Evolutionary conservation across 2,113 vertebrate species (phyloP).

Genomic region (Rhynchomys soricoides): DNA sequence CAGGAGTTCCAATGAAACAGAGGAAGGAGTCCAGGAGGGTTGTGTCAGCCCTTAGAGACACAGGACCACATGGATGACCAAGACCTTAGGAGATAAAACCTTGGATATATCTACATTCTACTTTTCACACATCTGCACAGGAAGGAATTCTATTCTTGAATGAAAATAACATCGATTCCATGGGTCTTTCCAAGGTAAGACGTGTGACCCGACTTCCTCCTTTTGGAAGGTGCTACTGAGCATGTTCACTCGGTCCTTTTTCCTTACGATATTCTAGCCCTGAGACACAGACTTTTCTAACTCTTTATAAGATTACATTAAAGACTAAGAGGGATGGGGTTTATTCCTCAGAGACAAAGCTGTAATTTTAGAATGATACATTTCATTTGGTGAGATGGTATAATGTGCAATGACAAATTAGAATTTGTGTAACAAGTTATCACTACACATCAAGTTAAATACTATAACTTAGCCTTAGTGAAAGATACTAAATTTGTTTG

Average conservation of each 20-base stretch:
- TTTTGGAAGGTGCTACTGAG: neutral
- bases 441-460: neutral
- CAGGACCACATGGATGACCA: neutral
- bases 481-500: neutral
- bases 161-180: neutral
- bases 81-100: neutral
- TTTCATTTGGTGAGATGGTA: neutral
- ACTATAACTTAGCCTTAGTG: neutral
- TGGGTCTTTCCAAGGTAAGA: neutral
- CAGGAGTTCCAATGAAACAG: neutral
- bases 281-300: neutral
- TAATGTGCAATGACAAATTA: neutral
- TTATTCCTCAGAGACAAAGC: neutral
- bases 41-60: neutral
- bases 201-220: rapidly evolving
- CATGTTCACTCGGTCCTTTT: neutral
- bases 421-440: neutral
- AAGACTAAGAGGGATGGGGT: neutral
- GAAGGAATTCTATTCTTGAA: neutral
- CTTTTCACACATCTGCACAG: neutral
- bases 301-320: neutral
- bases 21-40: neutral
- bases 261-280: neutral
- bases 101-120: neutral
- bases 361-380: neutral